phyloP scores from a whole-genome alignment of 2,888 invertebrate species.

The Athalia rosae region DNA sequence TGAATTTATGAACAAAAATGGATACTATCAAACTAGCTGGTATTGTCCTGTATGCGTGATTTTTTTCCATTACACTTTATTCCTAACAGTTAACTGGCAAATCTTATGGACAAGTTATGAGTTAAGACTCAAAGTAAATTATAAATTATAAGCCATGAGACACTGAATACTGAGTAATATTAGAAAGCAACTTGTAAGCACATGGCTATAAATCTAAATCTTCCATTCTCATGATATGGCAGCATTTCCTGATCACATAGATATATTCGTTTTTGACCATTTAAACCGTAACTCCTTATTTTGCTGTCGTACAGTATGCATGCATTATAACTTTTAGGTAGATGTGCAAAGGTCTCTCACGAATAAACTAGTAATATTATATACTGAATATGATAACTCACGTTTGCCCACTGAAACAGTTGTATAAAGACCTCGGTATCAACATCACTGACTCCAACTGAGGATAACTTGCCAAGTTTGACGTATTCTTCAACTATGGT shows the following conservation, averaged over 20 bases:
- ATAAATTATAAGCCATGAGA: background rate
- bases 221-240: background rate
- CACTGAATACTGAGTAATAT: background rate
- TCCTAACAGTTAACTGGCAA: no score
- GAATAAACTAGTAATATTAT: background rate
- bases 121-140: no score
- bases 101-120: no score
- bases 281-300: background rate
- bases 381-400: conserved; percentile 58
- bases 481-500: conserved; percentile 84
- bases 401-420: conserved; percentile 84
- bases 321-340: background rate
- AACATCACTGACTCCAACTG: conserved; percentile 91
- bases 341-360: background rate
- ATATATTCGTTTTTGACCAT: background rate
- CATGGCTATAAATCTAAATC: background rate
- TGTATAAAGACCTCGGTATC: conserved; percentile 86
- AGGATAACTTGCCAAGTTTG: conserved; percentile 77
- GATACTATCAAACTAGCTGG: no score
- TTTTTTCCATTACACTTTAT: background rate
- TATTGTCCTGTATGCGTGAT: background rate
- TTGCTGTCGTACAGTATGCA: background rate
- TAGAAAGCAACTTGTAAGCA: background rate
- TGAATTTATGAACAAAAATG: background rate
- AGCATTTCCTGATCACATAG: background rate